Evolutionary conservation across 2,113 vertebrate genomes (phyloP).

Genomic region (Parus major): DNA sequence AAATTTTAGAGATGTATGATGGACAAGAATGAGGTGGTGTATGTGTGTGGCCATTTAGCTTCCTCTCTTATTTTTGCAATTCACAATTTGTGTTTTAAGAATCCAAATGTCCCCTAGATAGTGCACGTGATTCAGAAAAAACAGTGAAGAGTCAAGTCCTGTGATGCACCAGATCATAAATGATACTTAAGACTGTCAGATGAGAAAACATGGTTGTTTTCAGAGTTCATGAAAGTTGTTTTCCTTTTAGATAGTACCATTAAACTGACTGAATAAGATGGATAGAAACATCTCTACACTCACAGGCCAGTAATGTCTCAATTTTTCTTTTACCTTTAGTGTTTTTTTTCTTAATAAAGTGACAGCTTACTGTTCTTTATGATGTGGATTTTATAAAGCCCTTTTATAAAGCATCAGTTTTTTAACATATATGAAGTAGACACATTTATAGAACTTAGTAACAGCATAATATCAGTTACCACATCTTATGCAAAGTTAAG

Average conservation of each 20-base stretch:
- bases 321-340: constrained; percentile 40
- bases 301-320: neutral
- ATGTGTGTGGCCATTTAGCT: neutral
- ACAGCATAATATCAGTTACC: constrained; percentile 19
- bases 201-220: neutral
- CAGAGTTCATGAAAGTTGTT: constrained; percentile 12
- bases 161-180: neutral
- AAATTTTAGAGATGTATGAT: neutral
- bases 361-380: constrained; percentile 18
- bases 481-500: constrained; percentile 25
- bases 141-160: neutral
- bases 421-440: neutral
- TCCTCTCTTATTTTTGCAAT: neutral
- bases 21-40: neutral
- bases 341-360: constrained; percentile 32
- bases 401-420: neutral
- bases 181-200: neutral
- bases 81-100: neutral
- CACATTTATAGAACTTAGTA: neutral
- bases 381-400: constrained; percentile 15
- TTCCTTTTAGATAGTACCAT: neutral
- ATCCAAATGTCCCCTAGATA: neutral
- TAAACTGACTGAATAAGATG: neutral
- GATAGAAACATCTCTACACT: constrained; percentile 12
- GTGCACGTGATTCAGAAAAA: neutral